Evolutionary conservation across 64 coral and sea anemone species (phyloP).

Genomic region (Orbicella faveolata): DNA sequence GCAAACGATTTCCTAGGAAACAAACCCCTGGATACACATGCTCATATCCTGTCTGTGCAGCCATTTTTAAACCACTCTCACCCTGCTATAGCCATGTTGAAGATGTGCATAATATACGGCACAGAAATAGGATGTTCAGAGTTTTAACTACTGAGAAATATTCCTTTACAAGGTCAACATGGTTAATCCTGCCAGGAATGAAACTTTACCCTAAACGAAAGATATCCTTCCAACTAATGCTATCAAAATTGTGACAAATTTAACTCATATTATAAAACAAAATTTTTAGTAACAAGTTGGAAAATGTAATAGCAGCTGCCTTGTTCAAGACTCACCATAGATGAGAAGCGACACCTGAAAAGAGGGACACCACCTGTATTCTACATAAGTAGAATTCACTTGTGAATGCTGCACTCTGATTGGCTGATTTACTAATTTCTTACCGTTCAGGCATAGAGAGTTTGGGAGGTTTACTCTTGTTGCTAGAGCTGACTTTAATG

Average conservation of each 20-base stretch:
- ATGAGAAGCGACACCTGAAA: too few relatives aligned
- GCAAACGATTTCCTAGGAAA: not conserved
- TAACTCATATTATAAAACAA: too few relatives aligned
- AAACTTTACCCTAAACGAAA: not conserved
- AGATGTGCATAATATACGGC: too few relatives aligned
- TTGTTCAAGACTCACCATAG: too few relatives aligned
- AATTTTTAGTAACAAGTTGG: not conserved
- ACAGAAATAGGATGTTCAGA: too few relatives aligned
- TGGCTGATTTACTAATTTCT: not conserved
- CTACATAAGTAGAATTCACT: too few relatives aligned
- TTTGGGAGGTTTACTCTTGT: conserved; percentile 80
- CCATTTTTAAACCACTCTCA: too few relatives aligned
- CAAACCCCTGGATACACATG: not conserved
- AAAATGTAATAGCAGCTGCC: too few relatives aligned
- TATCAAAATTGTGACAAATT: not conserved
- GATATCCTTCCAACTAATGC: not conserved
- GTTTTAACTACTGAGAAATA: not conserved
- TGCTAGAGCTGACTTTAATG: not conserved
- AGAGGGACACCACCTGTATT: too few relatives aligned
- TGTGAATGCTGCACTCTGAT: too few relatives aligned
- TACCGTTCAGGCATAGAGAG: conserved; percentile 58
- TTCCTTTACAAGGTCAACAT: not conserved
- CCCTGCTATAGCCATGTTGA: too few relatives aligned
- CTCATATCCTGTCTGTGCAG: too few relatives aligned
- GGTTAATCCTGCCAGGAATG: not conserved